A percentile compares a stretch with the other conserved stretches of the same genome.
Conservation (phyloP, 2,888 invertebrate species). For the Synergus laeviventris region DNA sequence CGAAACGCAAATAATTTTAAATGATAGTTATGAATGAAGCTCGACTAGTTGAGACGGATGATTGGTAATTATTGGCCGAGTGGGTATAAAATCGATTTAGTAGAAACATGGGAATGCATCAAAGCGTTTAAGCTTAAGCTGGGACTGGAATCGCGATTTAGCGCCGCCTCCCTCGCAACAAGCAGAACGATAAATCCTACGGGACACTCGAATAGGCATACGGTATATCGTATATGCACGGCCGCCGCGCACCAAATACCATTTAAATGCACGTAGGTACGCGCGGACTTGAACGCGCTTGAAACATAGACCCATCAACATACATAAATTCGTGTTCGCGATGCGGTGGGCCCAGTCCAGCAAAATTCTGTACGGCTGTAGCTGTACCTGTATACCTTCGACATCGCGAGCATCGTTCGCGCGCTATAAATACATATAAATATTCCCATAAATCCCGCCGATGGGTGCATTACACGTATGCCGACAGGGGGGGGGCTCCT, state of each 20-base stretch:
- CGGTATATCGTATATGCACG: constrained; percentile 28
- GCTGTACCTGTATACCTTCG: constrained; percentile 42
- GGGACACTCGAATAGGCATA: constrained; percentile 33
- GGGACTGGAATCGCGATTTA: constrained; percentile 38
- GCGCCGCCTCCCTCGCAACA: constrained; percentile 41
- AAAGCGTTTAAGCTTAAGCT: constrained; percentile 21
- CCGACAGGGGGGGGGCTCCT: constrained; percentile 32
- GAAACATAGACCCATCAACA: constrained; percentile 47
- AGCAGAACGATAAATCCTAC: constrained; percentile 45
- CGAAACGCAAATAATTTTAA: no score
- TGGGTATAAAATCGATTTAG: background rate
- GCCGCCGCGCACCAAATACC: constrained; percentile 47
- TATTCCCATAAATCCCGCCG: constrained; percentile 68
- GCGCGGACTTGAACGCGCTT: constrained; percentile 31
- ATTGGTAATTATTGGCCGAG: background rate
- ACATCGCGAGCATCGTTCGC: constrained; percentile 53
- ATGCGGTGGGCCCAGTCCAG: constrained; percentile 51
- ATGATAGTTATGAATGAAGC: background rate
- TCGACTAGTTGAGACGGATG: constrained; percentile 1
- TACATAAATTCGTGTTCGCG: constrained; percentile 55
- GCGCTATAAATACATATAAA: constrained; percentile 68
- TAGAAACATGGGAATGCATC: background rate
- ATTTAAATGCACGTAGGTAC: constrained; percentile 45
- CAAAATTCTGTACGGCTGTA: constrained; percentile 51
- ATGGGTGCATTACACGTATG: constrained; percentile 61